Evolutionary conservation across 2,888 invertebrate genomes (phyloP).

Genomic region (Steromphala cineraria): DNA sequence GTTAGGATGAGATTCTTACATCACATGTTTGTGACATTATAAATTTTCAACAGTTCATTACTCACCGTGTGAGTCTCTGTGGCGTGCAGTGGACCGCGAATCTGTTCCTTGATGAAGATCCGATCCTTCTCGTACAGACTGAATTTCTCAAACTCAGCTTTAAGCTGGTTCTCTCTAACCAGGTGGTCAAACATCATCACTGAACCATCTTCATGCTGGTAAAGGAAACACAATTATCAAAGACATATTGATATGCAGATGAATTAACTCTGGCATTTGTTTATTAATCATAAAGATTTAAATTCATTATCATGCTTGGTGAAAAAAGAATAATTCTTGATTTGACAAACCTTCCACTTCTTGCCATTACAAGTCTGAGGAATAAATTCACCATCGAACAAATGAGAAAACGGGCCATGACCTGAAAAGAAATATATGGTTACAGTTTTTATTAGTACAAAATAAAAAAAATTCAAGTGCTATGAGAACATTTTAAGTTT

Average conservation of each 20-base stretch:
- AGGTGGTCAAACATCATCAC: slow-evolving; percentile 77
- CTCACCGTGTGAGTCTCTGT: not conserved
- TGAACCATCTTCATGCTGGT: slow-evolving; percentile 79
- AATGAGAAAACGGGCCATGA: slow-evolving; percentile 83
- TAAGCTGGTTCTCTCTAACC: slow-evolving; percentile 73
- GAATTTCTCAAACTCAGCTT: slow-evolving; percentile 64
- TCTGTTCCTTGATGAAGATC: slow-evolving; percentile 77
- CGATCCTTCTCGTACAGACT: slow-evolving; percentile 71
- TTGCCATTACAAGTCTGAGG: slow-evolving; percentile 48
- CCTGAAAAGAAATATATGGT: slow-evolving; percentile 55
- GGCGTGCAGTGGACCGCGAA: slow-evolving; percentile 55
- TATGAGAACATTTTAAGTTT: no score
- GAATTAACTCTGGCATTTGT: no score
- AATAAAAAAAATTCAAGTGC: no score
- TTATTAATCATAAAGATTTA: no score
- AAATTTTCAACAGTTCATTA: not conserved
- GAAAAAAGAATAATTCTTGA: no score
- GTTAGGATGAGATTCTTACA: no score
- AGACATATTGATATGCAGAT: no score
- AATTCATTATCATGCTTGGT: no score
- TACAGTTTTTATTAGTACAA: no score
- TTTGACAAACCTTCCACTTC: slow-evolving; percentile 62
- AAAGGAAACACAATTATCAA: no score
- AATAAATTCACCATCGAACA: slow-evolving; percentile 79
- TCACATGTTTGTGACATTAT: no score